A percentile compares a stretch with the other conserved stretches of the same genome.
phyloP scores from a whole-genome alignment of 2,888 invertebrate species.

The Lomographa bimaculata region DNA sequence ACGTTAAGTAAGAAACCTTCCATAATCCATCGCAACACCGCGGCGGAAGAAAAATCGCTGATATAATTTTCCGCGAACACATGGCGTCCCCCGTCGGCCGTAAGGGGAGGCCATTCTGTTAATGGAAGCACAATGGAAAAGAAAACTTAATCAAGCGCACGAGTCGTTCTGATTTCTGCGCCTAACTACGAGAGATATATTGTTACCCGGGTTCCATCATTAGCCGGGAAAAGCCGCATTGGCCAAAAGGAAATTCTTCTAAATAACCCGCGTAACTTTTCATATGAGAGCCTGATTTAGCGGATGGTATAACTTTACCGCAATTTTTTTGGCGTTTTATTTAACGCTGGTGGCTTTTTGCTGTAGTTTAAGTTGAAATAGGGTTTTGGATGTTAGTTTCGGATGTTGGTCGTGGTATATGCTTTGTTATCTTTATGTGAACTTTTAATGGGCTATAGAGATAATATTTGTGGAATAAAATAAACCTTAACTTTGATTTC shows the following conservation, averaged over 20 bases:
- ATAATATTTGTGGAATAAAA: no score
- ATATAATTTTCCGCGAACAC: constrained; percentile 73
- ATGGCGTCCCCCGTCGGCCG: constrained; percentile 61
- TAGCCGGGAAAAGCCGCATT: constrained; percentile 63
- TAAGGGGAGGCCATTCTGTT: constrained; percentile 73
- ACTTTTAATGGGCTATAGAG: background rate
- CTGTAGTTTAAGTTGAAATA: constrained; percentile 10
- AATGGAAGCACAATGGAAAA: constrained; percentile 79
- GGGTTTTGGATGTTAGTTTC: constrained; percentile 10
- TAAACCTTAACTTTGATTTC: no score
- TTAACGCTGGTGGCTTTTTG: constrained; percentile 21
- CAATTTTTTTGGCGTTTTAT: constrained; percentile 46
- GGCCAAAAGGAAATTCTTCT: constrained; percentile 59
- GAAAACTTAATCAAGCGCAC: constrained; percentile 80
- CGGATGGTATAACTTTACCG: constrained; percentile 46
- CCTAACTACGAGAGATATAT: constrained; percentile 79
- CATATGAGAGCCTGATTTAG: constrained; percentile 65
- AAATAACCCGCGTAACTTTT: constrained; percentile 67
- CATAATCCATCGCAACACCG: constrained; percentile 23
- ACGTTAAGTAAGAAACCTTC: constrained; percentile 18
- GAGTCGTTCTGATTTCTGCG: constrained; percentile 78
- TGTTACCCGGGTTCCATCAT: constrained; percentile 69
- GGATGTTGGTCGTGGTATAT: background rate
- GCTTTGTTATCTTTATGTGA: background rate
- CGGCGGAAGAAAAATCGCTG: constrained; percentile 62